Evolutionary conservation across 1,140 invertebrate species (phyloP), one percentile per base, ranked within the genome.

Genomic region (Uloborus diversus): DNA sequence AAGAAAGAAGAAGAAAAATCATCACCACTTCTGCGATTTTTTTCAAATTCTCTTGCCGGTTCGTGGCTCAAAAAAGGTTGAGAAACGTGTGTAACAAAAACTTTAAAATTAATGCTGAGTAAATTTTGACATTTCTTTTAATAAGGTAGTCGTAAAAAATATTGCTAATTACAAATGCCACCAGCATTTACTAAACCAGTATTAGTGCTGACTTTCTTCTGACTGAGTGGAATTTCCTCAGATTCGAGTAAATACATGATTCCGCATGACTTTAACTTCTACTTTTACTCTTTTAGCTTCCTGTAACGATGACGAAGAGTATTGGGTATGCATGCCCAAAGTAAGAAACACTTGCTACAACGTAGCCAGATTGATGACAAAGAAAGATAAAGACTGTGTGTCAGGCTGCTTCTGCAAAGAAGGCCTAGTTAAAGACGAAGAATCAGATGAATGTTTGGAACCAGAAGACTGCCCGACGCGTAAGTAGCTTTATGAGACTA

Each of bases 401-500:
- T 5, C 37, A 2, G 71, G 71, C 4, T 76, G 71, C 47, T 76
- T 53, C 42, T 76, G 71, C 32, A 32, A 17, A 14, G 61, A 76
- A 9, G 71, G 57, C 2, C 57, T 64, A 11, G 42, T 76, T 9
- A 32, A 32, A 33, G 71, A 76, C n/a, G 30, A 23, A 4, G 71
- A 76, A n/a, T n/a, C n/a, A 17, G 71, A 61, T 3, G 65, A n/a
- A 25, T 76, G 71, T 4, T 59, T 76, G 3, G 61, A 64, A 11
- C 71, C 71, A 13, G 30, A 28, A 56, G 71, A 76, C 27, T 76
- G 71, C 20, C 33, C 53, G 4, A 35, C 59, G 13, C 69, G 69
- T 73, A 42, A 73, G 56, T 61, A 5, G 13, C 27, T 20, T 57
- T 27, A 11, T 27, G 11, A 57, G 3, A 7, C 4, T 7, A 33